Conservation (phyloP, 2,113 vertebrate genomes). For the Echinops telfairi region DNA sequence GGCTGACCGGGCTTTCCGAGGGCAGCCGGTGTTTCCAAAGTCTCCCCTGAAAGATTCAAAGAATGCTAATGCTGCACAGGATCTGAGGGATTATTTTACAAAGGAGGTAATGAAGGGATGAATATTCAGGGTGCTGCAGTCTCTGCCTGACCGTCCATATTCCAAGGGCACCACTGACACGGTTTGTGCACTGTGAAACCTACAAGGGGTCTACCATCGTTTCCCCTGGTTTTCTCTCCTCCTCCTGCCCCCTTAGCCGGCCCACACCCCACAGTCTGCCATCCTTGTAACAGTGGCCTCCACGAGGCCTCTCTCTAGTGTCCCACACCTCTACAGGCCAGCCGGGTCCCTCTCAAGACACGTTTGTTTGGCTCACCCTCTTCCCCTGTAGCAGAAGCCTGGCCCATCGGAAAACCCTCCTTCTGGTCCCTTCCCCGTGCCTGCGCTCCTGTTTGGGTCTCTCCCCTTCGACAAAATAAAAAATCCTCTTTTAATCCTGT, state of each 20-base stretch:
- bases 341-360: too few species aligned
- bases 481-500: not conserved
- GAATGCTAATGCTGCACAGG: too few species aligned
- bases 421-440: not conserved
- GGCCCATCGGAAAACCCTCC: not conserved
- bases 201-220: not conserved
- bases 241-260: not conserved
- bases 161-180: not conserved
- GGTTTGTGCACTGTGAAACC: not conserved
- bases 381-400: not conserved
- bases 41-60: not conserved
- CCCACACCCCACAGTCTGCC: not conserved
- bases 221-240: not conserved
- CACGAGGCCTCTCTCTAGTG: not conserved
- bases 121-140: not conserved
- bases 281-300: not conserved
- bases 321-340: too few species aligned
- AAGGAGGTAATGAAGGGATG: constrained; percentile 19
- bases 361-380: not conserved
- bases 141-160: not conserved
- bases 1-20: not conserved
- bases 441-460: not conserved
- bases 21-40: not conserved
- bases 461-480: not conserved
- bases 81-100: constrained; percentile 3